These are phyloP conservation scores for Ochlodes sylvanus DNA, from an alignment of 2,888 invertebrate species.

Conservation along the genomic window DNA sequence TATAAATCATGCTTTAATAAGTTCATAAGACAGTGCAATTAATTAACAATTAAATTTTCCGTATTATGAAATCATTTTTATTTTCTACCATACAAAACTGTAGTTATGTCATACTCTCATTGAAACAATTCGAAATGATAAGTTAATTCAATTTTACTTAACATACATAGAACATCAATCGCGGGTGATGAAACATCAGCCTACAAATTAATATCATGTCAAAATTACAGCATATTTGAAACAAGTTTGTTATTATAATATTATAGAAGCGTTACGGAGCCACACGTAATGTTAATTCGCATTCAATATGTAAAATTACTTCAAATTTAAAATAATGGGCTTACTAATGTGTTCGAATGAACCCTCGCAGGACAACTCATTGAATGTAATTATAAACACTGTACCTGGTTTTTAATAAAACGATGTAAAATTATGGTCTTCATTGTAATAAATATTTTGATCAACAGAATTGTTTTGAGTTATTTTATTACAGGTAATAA, in stretches of 20 bases:
- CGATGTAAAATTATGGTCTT: constrained; percentile 71
- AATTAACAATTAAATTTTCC: too few relatives aligned
- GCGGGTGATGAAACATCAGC: constrained; percentile 4
- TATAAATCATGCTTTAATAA: too few relatives aligned
- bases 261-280: constrained; percentile 20
- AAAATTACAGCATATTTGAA: constrained; percentile 21
- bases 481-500: constrained; percentile 15
- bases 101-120: too few relatives aligned
- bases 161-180: not conserved
- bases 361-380: constrained; percentile 57
- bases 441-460: constrained; percentile 83
- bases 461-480: constrained; percentile 49
- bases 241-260: constrained; percentile 34
- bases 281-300: constrained; percentile 35
- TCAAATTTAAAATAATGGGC: constrained; percentile 22
- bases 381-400: constrained; percentile 71
- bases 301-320: constrained; percentile 36
- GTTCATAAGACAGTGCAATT: too few relatives aligned
- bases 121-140: too few relatives aligned
- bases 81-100: too few relatives aligned
- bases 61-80: too few relatives aligned
- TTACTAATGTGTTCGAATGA: constrained; percentile 30
- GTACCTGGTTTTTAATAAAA: constrained; percentile 83
- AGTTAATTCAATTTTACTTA: too few relatives aligned
- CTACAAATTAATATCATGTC: constrained; percentile 19